phyloP scores from a whole-genome alignment of 2,888 invertebrate species.

The Rhagonycha fulva region DNA sequence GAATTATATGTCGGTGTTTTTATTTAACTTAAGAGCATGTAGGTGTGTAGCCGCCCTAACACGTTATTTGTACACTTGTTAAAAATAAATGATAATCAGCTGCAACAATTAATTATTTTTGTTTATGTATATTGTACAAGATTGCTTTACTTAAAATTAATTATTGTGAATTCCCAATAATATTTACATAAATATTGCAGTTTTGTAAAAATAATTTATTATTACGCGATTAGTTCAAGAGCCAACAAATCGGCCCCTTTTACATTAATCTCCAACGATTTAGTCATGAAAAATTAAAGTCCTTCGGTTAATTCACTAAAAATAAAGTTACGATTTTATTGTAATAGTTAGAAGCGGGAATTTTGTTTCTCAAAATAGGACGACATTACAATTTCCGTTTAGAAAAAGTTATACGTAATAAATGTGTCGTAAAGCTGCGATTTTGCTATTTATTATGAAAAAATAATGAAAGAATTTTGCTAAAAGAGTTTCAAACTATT shows the following conservation, averaged over 20 bases:
- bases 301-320: neutral
- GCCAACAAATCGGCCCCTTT: neutral
- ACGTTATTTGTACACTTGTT: neutral
- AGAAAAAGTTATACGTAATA: neutral
- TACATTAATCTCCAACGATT: neutral
- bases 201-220: neutral
- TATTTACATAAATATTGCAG: neutral
- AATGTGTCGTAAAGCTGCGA: neutral
- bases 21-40: neutral
- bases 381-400: neutral
- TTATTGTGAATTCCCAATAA: neutral
- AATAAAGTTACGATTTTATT: neutral
- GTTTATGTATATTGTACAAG: neutral
- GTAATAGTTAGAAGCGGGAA: neutral
- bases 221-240: neutral
- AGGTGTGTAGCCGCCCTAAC: neutral
- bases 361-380: neutral
- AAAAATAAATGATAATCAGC: neutral
- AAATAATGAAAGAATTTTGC: neutral
- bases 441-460: neutral
- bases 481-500: neutral
- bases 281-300: neutral
- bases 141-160: neutral
- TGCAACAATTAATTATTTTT: neutral
- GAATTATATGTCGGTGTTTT: neutral